A percentile compares a stretch with the other conserved stretches of the same genome.
Conservation (phyloP, 1,140 invertebrate species). For the Conus betulinus region DNA sequence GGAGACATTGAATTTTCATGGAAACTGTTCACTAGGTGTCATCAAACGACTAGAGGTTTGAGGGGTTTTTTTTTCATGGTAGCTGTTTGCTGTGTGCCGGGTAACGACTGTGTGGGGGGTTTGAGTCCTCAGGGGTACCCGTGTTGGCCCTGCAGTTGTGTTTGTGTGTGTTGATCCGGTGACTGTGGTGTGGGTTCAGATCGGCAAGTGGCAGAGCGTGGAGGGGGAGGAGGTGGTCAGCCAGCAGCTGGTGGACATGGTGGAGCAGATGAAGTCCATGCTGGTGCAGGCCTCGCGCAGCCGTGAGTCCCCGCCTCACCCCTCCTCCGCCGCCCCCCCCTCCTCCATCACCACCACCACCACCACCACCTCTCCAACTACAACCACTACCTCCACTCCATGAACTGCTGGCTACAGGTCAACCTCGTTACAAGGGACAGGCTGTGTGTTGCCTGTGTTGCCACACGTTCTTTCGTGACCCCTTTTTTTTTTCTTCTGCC, state of each 20-base stretch:
- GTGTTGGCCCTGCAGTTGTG: too few relatives aligned
- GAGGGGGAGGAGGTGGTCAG: slow-evolving; percentile 69
- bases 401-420: background rate
- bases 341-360: background rate
- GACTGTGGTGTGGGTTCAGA: slow-evolving; percentile 41
- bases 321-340: background rate
- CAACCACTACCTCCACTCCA: background rate
- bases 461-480: background rate
- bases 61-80: too few relatives aligned
- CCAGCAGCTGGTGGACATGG: slow-evolving; percentile 64
- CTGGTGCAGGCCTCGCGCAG: slow-evolving; percentile 63
- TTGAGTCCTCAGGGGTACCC: too few relatives aligned
- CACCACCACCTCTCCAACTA: background rate
- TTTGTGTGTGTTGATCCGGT: too few relatives aligned
- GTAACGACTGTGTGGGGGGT: too few relatives aligned
- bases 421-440: slow-evolving; percentile 24
- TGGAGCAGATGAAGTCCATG: slow-evolving; percentile 70
- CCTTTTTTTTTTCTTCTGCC: background rate
- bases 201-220: slow-evolving; percentile 70
- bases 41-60: too few relatives aligned
- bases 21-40: too few relatives aligned
- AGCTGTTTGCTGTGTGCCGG: too few relatives aligned
- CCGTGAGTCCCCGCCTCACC: slow-evolving; percentile 43
- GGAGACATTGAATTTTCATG: too few relatives aligned
- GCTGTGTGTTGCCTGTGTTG: too few relatives aligned